Evolutionary conservation across 1,140 invertebrate genomes (phyloP), one percentile per base, ranked within the genome.

Genomic region (Choristoneura fumiferana): DNA sequence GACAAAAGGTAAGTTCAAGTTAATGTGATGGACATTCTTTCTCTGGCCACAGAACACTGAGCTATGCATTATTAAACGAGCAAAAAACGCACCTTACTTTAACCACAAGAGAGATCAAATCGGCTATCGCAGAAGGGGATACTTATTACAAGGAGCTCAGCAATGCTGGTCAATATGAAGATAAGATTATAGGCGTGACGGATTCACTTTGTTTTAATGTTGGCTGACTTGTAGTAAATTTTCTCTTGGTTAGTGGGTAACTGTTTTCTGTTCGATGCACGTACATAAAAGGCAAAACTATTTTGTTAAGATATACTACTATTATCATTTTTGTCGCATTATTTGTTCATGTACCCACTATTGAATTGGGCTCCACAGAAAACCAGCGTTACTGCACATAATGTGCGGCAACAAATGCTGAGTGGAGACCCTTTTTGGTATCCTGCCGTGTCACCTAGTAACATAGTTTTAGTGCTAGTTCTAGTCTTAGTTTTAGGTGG

Each of bases 201-300:
- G 43, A 49, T 49, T 49, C 15, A 45, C 5, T 18, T 29, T 29
- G 2, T 29, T 29, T n/a, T 49, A 49, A 49, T 49, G 43, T 22
- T 13, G 18, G 9, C 18, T 49, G 43, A 49, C 43, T 49, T 49
- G 43, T 17, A 49, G 18, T 49, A n/a, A n/a, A 45, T 45, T 49
- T 49, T 49, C 43, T 14, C 43, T 17, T 17, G 43, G 43, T 49
- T 18, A 49, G 43, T 49, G 8, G 43, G 43, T 49, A 49, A 49
- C 13, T 49, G 14, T 49, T 49, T 49, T 18, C 43, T 49, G 9
- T 13, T 33, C 17, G 5, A 49, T 49, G n/a, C n/a, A n/a, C n/a
- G n/a, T n/a, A n/a, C n/a, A n/a, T n/a, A n/a, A n/a, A n/a, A n/a
- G n/a, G n/a, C n/a, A n/a, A n/a, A n/a, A n/a, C n/a, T n/a, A n/a